Conservation (phyloP, 2,113 vertebrate species). For the Forbesichthys agassizii region DNA sequence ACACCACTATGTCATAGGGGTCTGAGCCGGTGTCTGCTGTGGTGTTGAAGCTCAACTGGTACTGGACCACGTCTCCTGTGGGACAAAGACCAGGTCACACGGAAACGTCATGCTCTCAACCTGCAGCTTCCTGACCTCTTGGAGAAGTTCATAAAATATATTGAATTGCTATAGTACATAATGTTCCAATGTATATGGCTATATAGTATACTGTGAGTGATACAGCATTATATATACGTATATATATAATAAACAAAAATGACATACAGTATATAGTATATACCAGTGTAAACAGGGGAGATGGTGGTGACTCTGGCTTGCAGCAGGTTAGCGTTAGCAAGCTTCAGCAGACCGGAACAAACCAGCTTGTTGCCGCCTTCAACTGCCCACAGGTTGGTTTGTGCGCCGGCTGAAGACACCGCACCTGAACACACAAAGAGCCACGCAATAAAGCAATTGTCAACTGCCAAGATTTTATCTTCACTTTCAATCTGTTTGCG, state of each 20-base stretch:
- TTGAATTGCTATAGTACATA: no score
- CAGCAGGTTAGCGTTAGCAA: conserved; percentile 88
- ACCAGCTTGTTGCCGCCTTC: conserved; percentile 97
- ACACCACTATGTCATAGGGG: conserved; percentile 90
- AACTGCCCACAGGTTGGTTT: conserved; percentile 93
- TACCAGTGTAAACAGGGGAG: conserved; percentile 70
- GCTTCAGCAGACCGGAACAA: conserved; percentile 89
- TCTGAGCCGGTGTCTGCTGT: conserved; percentile 68
- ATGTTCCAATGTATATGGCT: no score
- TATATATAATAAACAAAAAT: no score
- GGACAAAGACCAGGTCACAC: conserved; percentile 20
- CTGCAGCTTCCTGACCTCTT: no score
- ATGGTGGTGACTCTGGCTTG: conserved; percentile 83
- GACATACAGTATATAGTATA: no score
- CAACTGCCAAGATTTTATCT: conserved; percentile 39
- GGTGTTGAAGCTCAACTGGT: conserved; percentile 83
- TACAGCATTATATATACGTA: no score
- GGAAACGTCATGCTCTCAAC: neutral
- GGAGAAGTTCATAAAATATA: no score
- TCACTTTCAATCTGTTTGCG: conserved; percentile 28
- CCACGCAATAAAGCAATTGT: conserved; percentile 49
- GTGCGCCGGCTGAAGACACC: conserved; percentile 89
- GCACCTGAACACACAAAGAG: conserved; percentile 79
- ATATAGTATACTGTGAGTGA: no score
- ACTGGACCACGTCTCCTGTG: conserved; percentile 82